Percentiles rank a stretch among this genome's conserved stretches.
These are phyloP conservation scores for Chorisops tibialis DNA, from an alignment of 2,888 invertebrate species.

Conservation along the genomic window DNA sequence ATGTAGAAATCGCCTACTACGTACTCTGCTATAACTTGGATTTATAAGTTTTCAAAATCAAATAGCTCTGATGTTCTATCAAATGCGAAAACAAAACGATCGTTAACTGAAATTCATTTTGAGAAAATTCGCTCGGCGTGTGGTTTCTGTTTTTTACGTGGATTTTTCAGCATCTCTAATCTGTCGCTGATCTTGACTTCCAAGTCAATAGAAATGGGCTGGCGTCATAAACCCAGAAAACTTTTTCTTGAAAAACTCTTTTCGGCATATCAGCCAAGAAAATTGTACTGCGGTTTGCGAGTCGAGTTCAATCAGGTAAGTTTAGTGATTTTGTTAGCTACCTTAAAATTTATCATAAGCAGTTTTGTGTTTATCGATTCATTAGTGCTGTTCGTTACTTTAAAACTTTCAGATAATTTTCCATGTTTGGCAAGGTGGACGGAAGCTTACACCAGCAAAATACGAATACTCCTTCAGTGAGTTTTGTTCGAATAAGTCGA, in stretches of 20 bases:
- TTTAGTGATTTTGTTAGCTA: too few relatives aligned
- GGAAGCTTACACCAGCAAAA: slow-evolving; percentile 11
- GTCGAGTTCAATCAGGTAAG: slow-evolving; percentile 27
- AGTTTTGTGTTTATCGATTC: too few relatives aligned
- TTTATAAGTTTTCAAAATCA: too few relatives aligned
- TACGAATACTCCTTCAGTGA: slow-evolving; percentile 24
- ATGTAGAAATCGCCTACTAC: too few relatives aligned
- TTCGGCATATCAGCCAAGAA: slow-evolving; percentile 24
- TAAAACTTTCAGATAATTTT: slow-evolving; percentile 24
- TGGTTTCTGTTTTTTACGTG: not conserved
- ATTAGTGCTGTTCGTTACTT: too few relatives aligned
- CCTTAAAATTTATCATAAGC: too few relatives aligned
- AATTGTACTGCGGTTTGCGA: slow-evolving; percentile 17
- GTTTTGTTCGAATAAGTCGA: slow-evolving; percentile 8
- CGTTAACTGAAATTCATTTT: slow-evolving; percentile 13
- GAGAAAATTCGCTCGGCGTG: slow-evolving; percentile 14
- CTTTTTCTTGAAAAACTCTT: slow-evolving; percentile 26
- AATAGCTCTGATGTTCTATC: not conserved
- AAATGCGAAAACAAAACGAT: not conserved
- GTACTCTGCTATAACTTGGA: too few relatives aligned
- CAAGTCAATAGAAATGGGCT: slow-evolving; percentile 27
- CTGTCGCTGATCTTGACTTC: slow-evolving; percentile 8
- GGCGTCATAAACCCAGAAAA: slow-evolving; percentile 9
- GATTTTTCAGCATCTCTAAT: not conserved
- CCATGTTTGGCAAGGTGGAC: slow-evolving; percentile 26